Base-by-base conservation (phyloP, 2,888 invertebrate genomes). In the Watsonalla binaria region DNA sequence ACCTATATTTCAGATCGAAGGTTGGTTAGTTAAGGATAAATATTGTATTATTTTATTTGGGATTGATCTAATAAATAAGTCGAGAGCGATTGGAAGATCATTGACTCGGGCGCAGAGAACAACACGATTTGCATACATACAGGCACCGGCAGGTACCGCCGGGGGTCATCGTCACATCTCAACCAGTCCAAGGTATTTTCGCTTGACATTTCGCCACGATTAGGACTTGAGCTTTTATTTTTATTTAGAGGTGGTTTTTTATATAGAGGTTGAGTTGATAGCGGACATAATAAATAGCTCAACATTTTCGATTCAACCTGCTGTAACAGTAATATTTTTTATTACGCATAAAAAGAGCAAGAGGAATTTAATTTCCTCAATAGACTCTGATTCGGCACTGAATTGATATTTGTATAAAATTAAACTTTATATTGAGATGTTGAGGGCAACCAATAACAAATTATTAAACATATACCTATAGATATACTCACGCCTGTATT, bases 111-210 rank as follows among this genome's bases (percentile, higher is more conserved):
- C 69, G 68, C 63, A 68, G 76, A 80, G 84, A 85, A 84, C 73
- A 86, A 80, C 74, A 74, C 74, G 68, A 87, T 88, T 88, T 82
- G 82, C 87, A 88, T 88, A 89, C 87, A 88, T 88, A 89, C 76
- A 82, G 74, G 74, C 82, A 76, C 64, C 74, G 77, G 79, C 90
- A 90, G 90, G 90, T 88, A 89, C 84, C 68, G 68, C 67, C 56
- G 59, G 83, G 77, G 90, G 89, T 89, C 90, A 86, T 86, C 85
- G 88, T 85, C 86, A 82, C 77, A 72, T 68, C 77, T 73, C 72
- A 78, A 84, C 85, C 82, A 77, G 80, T 82, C 79, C 80, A 72
- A 78, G 76, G 72, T 76, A 79, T 81, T 78, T 80, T 74, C 72
- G 76, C 74, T 74, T 81, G 85, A 87, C 86, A 87, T 86, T 84